Evolutionary conservation across 1,140 invertebrate genomes (phyloP), one percentile per base, ranked within the genome.

Genomic region (Brachionus paranguensis): DNA sequence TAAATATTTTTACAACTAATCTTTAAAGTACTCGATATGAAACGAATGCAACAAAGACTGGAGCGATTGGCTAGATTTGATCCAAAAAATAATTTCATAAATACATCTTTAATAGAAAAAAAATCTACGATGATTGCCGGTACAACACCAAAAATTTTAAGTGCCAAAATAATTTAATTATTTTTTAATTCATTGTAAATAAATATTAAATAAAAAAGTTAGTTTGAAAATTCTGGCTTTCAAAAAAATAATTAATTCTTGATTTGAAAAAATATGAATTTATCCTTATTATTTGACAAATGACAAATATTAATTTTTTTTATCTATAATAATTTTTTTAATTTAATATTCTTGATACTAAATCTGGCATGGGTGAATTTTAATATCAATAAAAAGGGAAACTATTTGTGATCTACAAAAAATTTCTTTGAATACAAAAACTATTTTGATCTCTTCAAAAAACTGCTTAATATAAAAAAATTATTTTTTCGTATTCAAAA

Each of bases 31-130:
- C 20, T 81, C 1, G 78, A 81, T 47, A 60, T 81, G 78, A 81
- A 81, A 64, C 11, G 41, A 17, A 60, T 81, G 64, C 78, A 81
- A 37, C 78, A 81, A 37, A 60, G 78, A 45, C n/a, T 81, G 5
- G 78, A 81, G 24, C 55, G 43, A 2, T 20, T 81, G 29, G 72
- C 72, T 20, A 76, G 27, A 76, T 50, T 76, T 50, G 72, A 76
- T 47, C 43, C 45, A 33, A 76, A 50, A 76, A 72, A 41, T 6
- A 20, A 43, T 72, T 43, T 43, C n/a, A 17, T 72, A 20, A 72
- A 72, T 72, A 43, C 68, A 72, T 72, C 68, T 72, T 20, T 68
- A 33, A 20, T 20, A 17, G 68, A 72, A 17, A 8, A 20, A 41
- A 72, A 72, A 72, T 1, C 68, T n/a, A 12, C 20, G 14, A 33